Conservation (phyloP, 2,888 invertebrate genomes). For the Dryobotodes eremita region DNA sequence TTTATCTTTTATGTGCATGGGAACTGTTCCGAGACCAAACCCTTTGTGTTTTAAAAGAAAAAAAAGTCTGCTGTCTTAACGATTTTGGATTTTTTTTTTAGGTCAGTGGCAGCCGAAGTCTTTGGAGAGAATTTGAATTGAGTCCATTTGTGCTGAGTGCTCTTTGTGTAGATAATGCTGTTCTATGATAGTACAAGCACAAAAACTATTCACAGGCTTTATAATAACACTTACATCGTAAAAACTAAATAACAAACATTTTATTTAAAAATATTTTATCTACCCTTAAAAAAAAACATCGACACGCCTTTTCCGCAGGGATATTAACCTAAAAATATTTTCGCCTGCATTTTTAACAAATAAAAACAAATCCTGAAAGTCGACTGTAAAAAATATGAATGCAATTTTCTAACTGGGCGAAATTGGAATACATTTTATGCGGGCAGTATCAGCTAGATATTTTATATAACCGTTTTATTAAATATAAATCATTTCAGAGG, state of each 20-base stretch:
- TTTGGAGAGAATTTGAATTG: conserved; percentile 68
- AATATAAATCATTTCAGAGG: conserved; percentile 57
- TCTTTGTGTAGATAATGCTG: conserved; percentile 55
- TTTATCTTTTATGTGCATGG: conserved; percentile 61
- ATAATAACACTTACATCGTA: background rate
- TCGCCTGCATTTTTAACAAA: conserved; percentile 33
- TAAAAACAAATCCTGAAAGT: conserved; percentile 36
- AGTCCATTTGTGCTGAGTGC: conserved; percentile 59
- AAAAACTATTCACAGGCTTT: conserved; percentile 19
- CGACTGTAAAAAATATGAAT: conserved; percentile 49
- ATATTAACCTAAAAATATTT: conserved; percentile 31
- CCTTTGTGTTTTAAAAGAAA: conserved; percentile 62
- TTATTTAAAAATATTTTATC: background rate
- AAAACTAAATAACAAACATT: conserved; percentile 7
- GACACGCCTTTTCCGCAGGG: background rate
- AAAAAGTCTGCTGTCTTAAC: conserved; percentile 57
- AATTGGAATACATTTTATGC: conserved; percentile 57
- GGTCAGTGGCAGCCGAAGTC: conserved; percentile 57
- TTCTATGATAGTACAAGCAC: conserved; percentile 24
- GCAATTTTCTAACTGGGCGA: conserved; percentile 50
- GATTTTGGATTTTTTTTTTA: conserved; percentile 68
- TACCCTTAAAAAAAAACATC: conserved; percentile 5
- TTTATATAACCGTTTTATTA: conserved; percentile 55
- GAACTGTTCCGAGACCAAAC: conserved; percentile 56
- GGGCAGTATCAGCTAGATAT: conserved; percentile 49